phyloP scores from a whole-genome alignment of 1,140 invertebrate species.

The Papilio polyxenes region DNA sequence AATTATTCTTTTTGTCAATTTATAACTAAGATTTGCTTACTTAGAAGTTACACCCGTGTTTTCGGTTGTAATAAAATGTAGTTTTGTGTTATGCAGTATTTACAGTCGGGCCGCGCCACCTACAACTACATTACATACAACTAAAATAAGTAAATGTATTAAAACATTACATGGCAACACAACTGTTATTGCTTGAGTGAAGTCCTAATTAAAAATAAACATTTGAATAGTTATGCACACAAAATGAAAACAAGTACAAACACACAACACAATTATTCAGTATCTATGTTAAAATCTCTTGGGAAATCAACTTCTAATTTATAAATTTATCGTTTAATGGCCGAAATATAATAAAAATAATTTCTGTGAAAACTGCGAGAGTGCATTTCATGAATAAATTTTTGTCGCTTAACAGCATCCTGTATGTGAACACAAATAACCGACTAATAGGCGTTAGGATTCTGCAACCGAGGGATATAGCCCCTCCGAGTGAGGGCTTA shows the following conservation, averaged over 20 bases:
- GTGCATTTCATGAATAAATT: slow-evolving; percentile 4
- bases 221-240: background rate
- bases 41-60: background rate
- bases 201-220: background rate
- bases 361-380: background rate
- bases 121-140: no score
- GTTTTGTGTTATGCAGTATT: background rate
- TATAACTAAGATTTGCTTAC: background rate
- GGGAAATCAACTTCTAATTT: slow-evolving; percentile 1
- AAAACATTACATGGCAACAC: background rate
- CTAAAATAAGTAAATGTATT: no score
- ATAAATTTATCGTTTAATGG: background rate
- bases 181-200: background rate
- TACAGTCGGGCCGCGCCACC: no score
- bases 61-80: background rate
- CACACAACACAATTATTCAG: background rate
- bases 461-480: background rate
- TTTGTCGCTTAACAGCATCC: background rate
- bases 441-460: slow-evolving; percentile 4
- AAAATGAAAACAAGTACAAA: background rate
- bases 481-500: background rate
- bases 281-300: background rate
- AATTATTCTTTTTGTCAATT: slow-evolving; percentile 20
- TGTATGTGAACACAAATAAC: slow-evolving; percentile 11
- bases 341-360: background rate